Conservation (phyloP, 2,888 invertebrate genomes). For the Rugalucina vietnamica region DNA sequence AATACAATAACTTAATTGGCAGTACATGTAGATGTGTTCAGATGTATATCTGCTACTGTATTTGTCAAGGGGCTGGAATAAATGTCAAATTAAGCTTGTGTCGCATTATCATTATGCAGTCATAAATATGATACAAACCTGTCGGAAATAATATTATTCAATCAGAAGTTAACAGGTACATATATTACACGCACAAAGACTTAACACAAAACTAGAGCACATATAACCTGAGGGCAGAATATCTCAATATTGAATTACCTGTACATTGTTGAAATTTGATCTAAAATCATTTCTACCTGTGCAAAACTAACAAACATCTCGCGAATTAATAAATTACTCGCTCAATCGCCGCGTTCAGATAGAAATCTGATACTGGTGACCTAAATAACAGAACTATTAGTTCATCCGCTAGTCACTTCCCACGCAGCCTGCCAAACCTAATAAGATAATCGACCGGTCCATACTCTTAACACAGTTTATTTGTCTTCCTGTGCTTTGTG, state of each 20-base stretch:
- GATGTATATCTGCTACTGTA: too few relatives aligned
- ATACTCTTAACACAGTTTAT: constrained; percentile 63
- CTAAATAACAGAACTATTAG: constrained; percentile 41
- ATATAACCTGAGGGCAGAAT: background rate
- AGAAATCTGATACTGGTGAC: constrained; percentile 47
- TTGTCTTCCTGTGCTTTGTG: constrained; percentile 53
- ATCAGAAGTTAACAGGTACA: constrained; percentile 13
- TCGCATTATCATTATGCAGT: too few relatives aligned
- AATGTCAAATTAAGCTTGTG: too few relatives aligned
- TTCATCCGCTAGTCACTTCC: constrained; percentile 45
- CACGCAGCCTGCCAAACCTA: constrained; percentile 55
- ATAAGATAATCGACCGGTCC: constrained; percentile 62
- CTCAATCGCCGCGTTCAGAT: constrained; percentile 27
- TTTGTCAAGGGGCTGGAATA: too few relatives aligned
- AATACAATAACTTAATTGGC: too few relatives aligned
- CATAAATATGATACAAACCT: too few relatives aligned
- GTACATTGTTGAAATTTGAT: constrained; percentile 8
- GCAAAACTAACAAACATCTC: constrained; percentile 14
- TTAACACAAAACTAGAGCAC: background rate
- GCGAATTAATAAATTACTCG: constrained; percentile 53
- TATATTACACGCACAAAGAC: background rate
- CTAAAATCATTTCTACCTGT: constrained; percentile 16
- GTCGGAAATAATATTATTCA: background rate
- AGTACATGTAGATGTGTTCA: too few relatives aligned
- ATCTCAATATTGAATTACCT: constrained; percentile 8